Percentiles rank a stretch among this genome's conserved stretches.
These are phyloP conservation scores for Rhagoletis zephyria DNA, from an alignment of 1,140 invertebrate species.

Conservation along the genomic window DNA sequence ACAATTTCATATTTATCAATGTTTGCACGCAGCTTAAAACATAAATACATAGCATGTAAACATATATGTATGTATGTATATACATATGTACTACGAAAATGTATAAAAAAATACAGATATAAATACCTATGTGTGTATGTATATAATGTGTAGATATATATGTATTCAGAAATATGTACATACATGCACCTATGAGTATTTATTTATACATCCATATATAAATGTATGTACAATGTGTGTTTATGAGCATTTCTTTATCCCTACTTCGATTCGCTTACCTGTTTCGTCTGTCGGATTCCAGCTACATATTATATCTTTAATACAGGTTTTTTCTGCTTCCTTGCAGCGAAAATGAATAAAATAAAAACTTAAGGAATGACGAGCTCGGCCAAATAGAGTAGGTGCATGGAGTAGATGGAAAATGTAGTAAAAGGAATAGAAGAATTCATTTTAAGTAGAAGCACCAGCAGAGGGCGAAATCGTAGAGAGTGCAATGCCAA, in stretches of 20 bases:
- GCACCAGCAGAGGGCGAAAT: neutral
- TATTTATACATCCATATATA: no score
- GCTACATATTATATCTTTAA: neutral
- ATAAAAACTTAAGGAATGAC: neutral
- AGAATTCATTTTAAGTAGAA: no score
- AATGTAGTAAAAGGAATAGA: neutral
- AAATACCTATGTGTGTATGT: no score
- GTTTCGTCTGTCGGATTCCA: neutral
- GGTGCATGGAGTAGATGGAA: neutral
- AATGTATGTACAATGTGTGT: neutral
- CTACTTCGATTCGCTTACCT: constrained; percentile 1
- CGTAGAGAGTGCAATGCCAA: neutral
- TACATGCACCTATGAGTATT: neutral
- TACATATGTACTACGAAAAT: neutral
- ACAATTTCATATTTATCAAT: constrained; percentile 47
- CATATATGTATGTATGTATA: no score
- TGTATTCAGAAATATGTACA: neutral
- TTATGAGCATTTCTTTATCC: neutral
- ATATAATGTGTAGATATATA: neutral
- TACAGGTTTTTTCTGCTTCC: constrained; percentile 7
- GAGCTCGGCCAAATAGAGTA: neutral
- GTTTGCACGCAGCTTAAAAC: constrained; percentile 11
- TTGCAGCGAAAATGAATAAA: neutral
- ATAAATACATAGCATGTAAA: no score
- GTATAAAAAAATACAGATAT: neutral